Conservation (phyloP, 2,113 vertebrate genomes). For the Cynocephalus volans region DNA sequence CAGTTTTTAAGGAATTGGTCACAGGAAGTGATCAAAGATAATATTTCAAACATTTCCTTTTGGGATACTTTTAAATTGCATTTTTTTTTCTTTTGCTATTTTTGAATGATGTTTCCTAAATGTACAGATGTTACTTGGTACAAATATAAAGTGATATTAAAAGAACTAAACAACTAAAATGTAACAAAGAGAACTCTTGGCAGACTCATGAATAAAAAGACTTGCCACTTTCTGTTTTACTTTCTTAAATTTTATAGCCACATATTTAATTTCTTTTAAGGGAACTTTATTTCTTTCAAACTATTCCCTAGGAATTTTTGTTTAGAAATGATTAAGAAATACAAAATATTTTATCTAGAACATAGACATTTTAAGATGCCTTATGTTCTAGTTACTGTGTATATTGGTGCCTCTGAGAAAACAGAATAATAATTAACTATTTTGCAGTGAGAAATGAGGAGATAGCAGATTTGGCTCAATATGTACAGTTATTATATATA, state of each 20-base stretch:
- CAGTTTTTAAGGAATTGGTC: not conserved
- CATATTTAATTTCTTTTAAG: not conserved
- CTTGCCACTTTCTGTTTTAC: not conserved
- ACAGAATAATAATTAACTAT: not conserved
- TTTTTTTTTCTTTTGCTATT: not conserved
- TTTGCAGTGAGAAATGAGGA: not conserved
- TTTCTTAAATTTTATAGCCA: not conserved
- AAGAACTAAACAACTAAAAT: not conserved
- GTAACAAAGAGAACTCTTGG: not conserved
- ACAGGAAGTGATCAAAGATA: slow-evolving; percentile 50
- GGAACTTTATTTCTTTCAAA: slow-evolving; percentile 6
- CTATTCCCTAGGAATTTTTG: not conserved
- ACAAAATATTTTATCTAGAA: not conserved
- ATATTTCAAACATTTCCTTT: slow-evolving; percentile 37
- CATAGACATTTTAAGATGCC: not conserved
- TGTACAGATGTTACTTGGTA: not conserved
- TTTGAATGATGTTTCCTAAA: not conserved
- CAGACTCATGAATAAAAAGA: not conserved
- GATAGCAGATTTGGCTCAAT: not conserved
- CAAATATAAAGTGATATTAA: not conserved
- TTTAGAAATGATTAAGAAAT: not conserved
- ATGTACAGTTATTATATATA: not conserved
- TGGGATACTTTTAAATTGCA: slow-evolving; percentile 6
- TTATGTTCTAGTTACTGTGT: not conserved
- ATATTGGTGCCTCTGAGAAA: not conserved